Base-by-base conservation (phyloP, 2,888 invertebrate genomes). In the Ophioninae sp. region DNA sequence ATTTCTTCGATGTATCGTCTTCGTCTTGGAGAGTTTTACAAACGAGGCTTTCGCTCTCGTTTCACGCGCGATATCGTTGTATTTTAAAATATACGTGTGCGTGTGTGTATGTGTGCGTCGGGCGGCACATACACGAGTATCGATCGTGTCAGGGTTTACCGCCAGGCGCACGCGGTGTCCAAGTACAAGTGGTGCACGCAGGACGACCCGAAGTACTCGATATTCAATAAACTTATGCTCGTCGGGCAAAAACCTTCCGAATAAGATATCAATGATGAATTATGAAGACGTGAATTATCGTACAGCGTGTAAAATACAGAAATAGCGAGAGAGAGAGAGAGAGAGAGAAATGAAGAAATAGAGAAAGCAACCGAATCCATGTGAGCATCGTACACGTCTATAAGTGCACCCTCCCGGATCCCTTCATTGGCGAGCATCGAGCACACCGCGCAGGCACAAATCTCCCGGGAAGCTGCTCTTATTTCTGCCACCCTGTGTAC, bases 401-500 rank as follows among this genome's bases (percentile, higher is more conserved):
- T 30, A 59, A 21, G 30, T 57, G 56, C 70, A 20, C 37, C 56
- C 57, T 37, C 37, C 37, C 57, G n/a, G n/a, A 62, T 62, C 23
- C 62, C 41, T 64, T 64, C 39, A 64, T 74, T 62, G 74, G 44
- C 44, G 20, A 44, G 64, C 62, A 74, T 74, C 62, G 50, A 74
- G 74, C 74, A 74, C 64, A 74, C 62, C 20, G 74, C 74, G 74
- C 74, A 74, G 50, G 44, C 50, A 74, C 62, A 74, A 74, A 74
- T 64, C 64, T 64, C 64, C 64, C 74, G 74, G 74, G 74, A 74
- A 64, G 62, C 74, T 74, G 72, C 37, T 69, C 56, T 20, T 69
- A 65, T 50, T 50, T 72, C 39, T 59, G 44, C n/a, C 41, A 2
- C 72, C 41, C 21, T n/a, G 8, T 30, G 17, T 2, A 17, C 50